These are phyloP conservation scores for Augochlorella aurata DNA, from an alignment of 2,888 invertebrate genomes.

Conservation along the genomic window DNA sequence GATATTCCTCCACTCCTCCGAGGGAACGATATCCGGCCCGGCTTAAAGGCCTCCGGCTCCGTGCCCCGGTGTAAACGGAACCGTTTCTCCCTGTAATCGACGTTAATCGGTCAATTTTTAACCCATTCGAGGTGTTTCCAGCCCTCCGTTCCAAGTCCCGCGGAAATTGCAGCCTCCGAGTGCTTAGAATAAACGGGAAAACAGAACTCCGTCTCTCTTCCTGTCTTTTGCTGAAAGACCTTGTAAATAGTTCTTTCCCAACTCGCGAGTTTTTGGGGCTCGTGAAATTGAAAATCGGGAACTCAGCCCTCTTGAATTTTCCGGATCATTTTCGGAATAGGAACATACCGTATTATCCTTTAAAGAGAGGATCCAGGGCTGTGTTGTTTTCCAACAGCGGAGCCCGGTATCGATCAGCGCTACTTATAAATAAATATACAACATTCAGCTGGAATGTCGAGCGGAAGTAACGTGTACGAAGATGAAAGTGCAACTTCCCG, in stretches of 20 bases:
- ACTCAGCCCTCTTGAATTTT: no score
- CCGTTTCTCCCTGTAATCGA: not conserved
- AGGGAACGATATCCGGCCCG: slow-evolving; percentile 28
- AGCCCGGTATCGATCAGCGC: slow-evolving; percentile 41
- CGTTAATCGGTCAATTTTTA: slow-evolving; percentile 18
- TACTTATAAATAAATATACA: slow-evolving; percentile 54
- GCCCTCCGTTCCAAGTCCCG: not conserved
- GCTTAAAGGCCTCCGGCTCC: slow-evolving; percentile 13
- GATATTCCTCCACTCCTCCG: slow-evolving; percentile 15
- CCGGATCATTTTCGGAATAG: not conserved
- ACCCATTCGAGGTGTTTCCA: not conserved
- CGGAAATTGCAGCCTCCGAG: not conserved
- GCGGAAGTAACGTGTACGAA: slow-evolving; percentile 47
- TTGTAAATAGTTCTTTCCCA: no score
- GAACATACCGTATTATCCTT: slow-evolving; percentile 20
- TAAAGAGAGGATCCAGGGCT: slow-evolving; percentile 14
- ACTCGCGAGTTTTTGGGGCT: no score
- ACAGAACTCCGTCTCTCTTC: not conserved
- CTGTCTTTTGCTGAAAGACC: not conserved
- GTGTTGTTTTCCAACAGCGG: slow-evolving; percentile 23
- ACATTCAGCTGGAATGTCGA: slow-evolving; percentile 49
- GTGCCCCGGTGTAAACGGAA: not conserved
- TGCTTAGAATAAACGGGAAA: not conserved
- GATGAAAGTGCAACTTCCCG: slow-evolving; percentile 33
- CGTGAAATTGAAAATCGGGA: no score